These are phyloP conservation scores for Acanthurus leucopareius DNA, from an alignment of 2,797 vertebrate genomes.

Conservation along the genomic window DNA sequence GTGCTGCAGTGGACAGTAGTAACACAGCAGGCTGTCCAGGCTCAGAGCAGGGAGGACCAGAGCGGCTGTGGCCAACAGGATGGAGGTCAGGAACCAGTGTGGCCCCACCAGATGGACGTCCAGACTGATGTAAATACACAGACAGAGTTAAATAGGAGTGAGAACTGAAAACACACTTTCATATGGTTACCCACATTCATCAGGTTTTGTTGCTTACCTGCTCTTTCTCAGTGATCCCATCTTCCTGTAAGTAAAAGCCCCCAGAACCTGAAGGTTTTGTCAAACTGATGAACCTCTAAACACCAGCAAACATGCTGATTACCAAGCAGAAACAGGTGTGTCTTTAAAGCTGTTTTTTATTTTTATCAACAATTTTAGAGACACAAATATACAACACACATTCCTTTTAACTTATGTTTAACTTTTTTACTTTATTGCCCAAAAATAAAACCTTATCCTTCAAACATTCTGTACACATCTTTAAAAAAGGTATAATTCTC, in stretches of 20 bases:
- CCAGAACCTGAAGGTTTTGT: background rate
- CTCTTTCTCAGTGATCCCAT: slow-evolving; percentile 54
- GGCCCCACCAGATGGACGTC: slow-evolving; percentile 4
- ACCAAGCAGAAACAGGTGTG: slow-evolving; percentile 68
- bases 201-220: slow-evolving; percentile 58
- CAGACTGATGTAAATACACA: slow-evolving; percentile 46
- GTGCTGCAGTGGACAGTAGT: slow-evolving; percentile 72
- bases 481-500: background rate
- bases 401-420: background rate
- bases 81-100: slow-evolving; percentile 31
- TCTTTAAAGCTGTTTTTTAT: background rate
- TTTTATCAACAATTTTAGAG: background rate
- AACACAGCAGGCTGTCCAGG: slow-evolving; percentile 65
- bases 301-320: slow-evolving; percentile 56
- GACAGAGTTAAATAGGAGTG: background rate
- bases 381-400: background rate
- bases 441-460: slow-evolving; percentile 5
- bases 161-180: slow-evolving; percentile 16
- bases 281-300: slow-evolving; percentile 18
- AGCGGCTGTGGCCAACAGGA: slow-evolving; percentile 28
- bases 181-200: background rate
- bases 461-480: background rate
- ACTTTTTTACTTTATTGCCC: slow-evolving; percentile 37
- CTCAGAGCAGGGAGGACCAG: slow-evolving; percentile 44
- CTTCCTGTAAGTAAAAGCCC: background rate